Conservation (phyloP, 2,888 invertebrate species). For the Apamea anceps region DNA sequence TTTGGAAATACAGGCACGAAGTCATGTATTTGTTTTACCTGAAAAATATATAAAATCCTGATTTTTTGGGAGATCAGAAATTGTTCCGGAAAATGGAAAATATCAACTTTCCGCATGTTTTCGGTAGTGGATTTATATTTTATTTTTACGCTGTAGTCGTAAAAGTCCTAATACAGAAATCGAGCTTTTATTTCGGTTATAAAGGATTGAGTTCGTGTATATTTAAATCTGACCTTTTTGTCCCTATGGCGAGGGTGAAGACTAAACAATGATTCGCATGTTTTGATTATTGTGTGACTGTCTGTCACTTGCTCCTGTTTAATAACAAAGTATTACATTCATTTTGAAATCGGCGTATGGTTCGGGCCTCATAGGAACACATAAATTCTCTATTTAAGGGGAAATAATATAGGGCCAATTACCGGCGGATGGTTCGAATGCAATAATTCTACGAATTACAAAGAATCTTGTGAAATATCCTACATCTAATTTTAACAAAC, state of each 20-base stretch:
- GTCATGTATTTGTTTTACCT: background rate
- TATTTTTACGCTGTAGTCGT: conserved; percentile 4
- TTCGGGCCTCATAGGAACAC: too few species aligned
- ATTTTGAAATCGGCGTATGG: too few species aligned
- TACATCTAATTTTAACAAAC: too few species aligned
- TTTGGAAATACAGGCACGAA: background rate
- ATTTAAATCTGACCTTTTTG: conserved; percentile 35
- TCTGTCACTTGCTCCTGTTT: too few species aligned
- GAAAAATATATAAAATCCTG: background rate
- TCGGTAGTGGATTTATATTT: conserved; percentile 13
- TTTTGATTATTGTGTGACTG: background rate
- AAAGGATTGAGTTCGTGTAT: conserved; percentile 15
- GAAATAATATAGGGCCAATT: too few species aligned
- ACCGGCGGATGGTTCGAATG: too few species aligned
- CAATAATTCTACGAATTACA: too few species aligned
- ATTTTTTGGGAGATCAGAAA: background rate
- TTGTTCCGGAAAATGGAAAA: conserved; percentile 32
- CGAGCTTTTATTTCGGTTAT: background rate
- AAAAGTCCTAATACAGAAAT: conserved; percentile 20
- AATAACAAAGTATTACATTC: too few species aligned
- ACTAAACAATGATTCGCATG: conserved; percentile 1
- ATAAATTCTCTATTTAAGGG: too few species aligned
- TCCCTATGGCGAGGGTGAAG: background rate
- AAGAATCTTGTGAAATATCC: too few species aligned
- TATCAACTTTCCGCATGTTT: conserved; percentile 25